Evolutionary conservation across 2,113 vertebrate genomes (phyloP).

Genomic region (Sinosuthora webbiana): DNA sequence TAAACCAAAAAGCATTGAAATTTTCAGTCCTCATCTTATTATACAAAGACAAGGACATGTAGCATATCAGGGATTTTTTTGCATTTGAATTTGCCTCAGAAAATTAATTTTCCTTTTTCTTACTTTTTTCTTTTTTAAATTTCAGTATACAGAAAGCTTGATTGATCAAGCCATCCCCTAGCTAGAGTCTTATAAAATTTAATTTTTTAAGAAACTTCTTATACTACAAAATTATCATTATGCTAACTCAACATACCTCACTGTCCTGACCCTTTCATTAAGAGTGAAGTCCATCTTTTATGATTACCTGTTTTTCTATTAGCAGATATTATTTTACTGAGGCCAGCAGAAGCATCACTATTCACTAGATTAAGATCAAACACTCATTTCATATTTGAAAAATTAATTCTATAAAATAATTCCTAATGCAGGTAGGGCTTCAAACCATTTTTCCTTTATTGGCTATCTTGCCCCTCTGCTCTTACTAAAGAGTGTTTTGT

Average conservation of each 20-base stretch:
- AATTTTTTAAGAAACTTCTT: neutral
- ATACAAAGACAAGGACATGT: accelerated
- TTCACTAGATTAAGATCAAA: neutral
- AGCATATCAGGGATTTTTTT: accelerated
- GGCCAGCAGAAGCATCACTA: neutral
- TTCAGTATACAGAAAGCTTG: neutral
- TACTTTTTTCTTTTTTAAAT: neutral
- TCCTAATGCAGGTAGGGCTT: neutral
- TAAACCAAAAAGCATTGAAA: neutral
- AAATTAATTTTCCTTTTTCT: neutral
- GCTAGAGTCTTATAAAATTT: neutral
- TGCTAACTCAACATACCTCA: neutral
- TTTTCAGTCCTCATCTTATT: neutral
- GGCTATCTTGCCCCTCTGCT: neutral
- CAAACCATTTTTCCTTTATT: neutral
- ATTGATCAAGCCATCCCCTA: neutral
- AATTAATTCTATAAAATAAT: neutral
- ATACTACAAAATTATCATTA: neutral
- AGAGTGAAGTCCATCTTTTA: neutral
- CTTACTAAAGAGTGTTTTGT: neutral
- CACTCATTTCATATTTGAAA: neutral
- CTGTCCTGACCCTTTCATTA: neutral
- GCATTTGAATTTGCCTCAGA: neutral
- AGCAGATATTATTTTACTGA: neutral
- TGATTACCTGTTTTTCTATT: neutral